phyloP scores from a whole-genome alignment of 1,140 invertebrate species.

The Euglossa dilemma region DNA sequence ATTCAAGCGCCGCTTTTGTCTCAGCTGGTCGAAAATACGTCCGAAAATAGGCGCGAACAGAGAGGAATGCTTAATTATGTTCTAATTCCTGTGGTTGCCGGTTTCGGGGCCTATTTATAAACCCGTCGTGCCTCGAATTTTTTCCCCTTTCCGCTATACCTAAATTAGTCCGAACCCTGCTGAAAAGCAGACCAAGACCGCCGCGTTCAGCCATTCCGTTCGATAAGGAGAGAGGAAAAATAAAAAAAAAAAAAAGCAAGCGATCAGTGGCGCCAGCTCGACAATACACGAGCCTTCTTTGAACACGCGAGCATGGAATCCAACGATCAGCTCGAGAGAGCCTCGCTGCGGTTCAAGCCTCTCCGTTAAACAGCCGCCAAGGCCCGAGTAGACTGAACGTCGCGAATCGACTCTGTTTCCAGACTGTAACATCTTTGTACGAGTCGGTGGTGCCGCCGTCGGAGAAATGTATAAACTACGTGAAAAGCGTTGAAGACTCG shows the following conservation, averaged over 20 bases:
- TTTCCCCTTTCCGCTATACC: neutral
- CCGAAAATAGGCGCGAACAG: neutral
- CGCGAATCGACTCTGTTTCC: constrained; percentile 48
- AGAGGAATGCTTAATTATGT: constrained; percentile 5
- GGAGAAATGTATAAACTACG: constrained; percentile 80
- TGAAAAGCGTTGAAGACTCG: constrained; percentile 74
- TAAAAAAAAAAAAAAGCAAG: neutral
- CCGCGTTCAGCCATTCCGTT: no score
- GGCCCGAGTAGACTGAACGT: neutral
- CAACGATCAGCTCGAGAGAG: neutral
- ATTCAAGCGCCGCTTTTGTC: constrained; percentile 3
- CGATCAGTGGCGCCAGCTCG: neutral
- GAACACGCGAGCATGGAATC: neutral
- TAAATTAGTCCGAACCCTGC: neutral
- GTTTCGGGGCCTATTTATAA: neutral
- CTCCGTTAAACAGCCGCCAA: neutral
- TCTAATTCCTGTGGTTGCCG: neutral
- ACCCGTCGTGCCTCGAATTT: neutral
- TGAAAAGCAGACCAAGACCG: neutral
- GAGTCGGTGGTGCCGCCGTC: constrained; percentile 75
- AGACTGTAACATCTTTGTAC: constrained; percentile 77
- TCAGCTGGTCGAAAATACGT: neutral
- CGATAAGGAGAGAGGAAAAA: no score
- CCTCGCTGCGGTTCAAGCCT: neutral
- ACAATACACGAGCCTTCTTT: neutral